Conservation (phyloP, 1,140 invertebrate genomes). For the Panulirus ornatus region DNA sequence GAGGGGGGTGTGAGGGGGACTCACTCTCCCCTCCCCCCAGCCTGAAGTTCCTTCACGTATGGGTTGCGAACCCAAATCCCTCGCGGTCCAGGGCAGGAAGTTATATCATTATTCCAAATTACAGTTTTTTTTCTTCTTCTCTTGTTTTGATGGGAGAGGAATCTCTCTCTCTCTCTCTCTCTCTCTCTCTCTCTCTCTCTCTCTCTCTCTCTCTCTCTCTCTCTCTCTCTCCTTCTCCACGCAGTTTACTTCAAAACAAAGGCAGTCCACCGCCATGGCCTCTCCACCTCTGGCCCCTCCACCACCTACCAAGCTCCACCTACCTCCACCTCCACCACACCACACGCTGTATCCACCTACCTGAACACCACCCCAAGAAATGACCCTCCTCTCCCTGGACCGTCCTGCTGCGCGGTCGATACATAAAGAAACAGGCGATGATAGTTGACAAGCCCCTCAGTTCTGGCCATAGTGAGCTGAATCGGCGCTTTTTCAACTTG, state of each 20-base stretch:
- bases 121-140: too few species aligned
- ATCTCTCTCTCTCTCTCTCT: too few species aligned
- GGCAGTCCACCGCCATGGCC: not conserved
- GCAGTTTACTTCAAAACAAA: not conserved
- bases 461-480: slow-evolving; percentile 8
- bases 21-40: too few species aligned
- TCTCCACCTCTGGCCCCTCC: not conserved
- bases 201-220: not conserved
- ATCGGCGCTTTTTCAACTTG: slow-evolving; percentile 49
- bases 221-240: not conserved
- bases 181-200: not conserved
- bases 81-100: too few species aligned
- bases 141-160: too few species aligned
- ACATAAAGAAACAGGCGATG: not conserved
- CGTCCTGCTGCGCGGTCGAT: not conserved
- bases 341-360: not conserved
- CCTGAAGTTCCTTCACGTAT: too few species aligned
- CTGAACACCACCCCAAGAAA: not conserved
- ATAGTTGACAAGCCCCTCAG: not conserved
- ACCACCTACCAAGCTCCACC: not conserved
- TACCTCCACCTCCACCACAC: not conserved
- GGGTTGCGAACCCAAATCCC: too few species aligned
- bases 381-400: not conserved
- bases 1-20: too few species aligned
- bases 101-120: too few species aligned